Conservation (phyloP, 1,140 invertebrate species). For the Caenorhabditis inopinata region DNA sequence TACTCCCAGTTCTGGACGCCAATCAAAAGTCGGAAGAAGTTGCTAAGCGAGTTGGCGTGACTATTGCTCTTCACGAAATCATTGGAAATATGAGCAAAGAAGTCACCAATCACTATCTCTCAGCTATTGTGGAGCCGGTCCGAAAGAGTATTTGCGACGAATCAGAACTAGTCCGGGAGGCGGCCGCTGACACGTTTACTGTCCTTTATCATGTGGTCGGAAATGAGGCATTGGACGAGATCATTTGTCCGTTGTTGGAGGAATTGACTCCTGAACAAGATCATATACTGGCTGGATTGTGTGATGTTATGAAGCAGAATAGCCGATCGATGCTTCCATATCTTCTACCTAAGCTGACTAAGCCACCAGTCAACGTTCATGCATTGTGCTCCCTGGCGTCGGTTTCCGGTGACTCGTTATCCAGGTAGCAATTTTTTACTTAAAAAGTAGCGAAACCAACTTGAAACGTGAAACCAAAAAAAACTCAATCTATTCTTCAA, state of each 20-base stretch:
- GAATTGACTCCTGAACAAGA: conserved; percentile 71
- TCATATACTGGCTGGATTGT: conserved; percentile 34
- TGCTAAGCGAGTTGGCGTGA: conserved; percentile 94
- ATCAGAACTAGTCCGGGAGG: conserved; percentile 84
- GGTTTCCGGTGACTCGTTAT: conserved; percentile 14
- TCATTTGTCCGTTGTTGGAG: conserved; percentile 84
- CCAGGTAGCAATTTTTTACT: not conserved
- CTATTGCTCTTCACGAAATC: conserved; percentile 95
- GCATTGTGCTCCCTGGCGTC: conserved; percentile 37
- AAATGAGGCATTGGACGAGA: conserved; percentile 90
- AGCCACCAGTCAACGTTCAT: conserved; percentile 41
- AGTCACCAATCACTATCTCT: conserved; percentile 42
- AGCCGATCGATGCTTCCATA: conserved; percentile 34
- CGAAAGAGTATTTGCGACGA: conserved; percentile 79
- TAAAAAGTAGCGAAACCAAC: too few relatives aligned
- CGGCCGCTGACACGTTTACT: conserved; percentile 90
- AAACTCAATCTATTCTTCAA: too few relatives aligned
- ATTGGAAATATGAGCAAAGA: conserved; percentile 75
- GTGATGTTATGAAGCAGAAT: conserved; percentile 43
- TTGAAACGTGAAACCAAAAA: too few relatives aligned
- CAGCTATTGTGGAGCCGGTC: conserved; percentile 25
- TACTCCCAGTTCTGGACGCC: conserved; percentile 88
- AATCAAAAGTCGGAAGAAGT: conserved; percentile 82
- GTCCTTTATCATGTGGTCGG: conserved; percentile 74
- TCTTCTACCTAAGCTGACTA: conserved; percentile 34